Conservation (phyloP, 2,888 invertebrate species). For the Ichneumon xanthorius region DNA sequence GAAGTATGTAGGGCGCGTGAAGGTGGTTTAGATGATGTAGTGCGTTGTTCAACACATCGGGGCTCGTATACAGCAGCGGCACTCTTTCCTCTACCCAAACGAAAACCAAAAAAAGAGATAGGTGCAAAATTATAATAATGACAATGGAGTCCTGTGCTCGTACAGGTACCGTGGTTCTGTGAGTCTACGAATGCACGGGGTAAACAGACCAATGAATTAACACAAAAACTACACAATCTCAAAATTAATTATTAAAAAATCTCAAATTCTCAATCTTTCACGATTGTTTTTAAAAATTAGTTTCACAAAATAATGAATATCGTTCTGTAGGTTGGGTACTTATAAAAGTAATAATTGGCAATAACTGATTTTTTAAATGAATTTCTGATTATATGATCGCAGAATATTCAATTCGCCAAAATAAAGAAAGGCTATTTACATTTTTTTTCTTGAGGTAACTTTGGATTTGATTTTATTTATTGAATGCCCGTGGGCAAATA, state of each 20-base stretch:
- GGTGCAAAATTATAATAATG: constrained; percentile 77
- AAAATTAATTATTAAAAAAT: not conserved
- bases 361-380: not conserved
- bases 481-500: no score
- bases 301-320: not conserved
- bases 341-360: not conserved
- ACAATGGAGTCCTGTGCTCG: constrained; percentile 72
- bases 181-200: constrained; percentile 54
- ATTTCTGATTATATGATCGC: no score
- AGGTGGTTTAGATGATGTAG: constrained; percentile 83
- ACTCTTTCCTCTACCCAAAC: constrained; percentile 83
- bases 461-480: no score
- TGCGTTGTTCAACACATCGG: constrained; percentile 84
- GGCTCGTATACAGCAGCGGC: constrained; percentile 84
- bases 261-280: not conserved
- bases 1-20: constrained; percentile 79
- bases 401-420: no score
- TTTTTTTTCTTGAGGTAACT: no score
- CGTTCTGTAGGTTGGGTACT: no score
- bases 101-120: constrained; percentile 77
- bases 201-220: constrained; percentile 30
- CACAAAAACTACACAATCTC: not conserved
- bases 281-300: not conserved
- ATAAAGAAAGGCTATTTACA: no score
- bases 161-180: constrained; percentile 49